Conservation (phyloP, 2,797 vertebrate species). For the Poeciliopsis gracilis region DNA sequence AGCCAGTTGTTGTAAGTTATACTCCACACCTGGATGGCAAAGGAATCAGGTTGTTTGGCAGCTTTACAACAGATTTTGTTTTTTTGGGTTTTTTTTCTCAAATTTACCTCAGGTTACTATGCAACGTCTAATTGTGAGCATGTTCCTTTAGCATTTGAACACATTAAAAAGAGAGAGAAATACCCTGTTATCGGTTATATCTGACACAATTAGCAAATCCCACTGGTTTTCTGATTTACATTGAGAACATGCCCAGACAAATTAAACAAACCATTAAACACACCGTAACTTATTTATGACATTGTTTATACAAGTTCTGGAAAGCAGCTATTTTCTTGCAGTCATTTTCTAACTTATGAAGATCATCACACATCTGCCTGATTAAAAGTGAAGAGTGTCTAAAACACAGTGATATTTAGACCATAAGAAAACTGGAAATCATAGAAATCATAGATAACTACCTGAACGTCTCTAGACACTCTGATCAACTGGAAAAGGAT, state of each 20-base stretch:
- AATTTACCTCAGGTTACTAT: background rate
- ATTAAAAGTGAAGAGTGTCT: background rate
- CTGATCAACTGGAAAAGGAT: background rate
- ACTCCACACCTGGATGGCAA: slow-evolving; percentile 75
- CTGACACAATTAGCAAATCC: background rate
- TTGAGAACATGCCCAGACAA: background rate
- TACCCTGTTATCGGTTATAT: background rate
- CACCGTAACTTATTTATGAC: background rate
- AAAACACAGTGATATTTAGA: background rate
- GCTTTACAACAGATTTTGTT: background rate
- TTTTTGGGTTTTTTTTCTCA: background rate
- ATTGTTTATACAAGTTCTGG: too few species aligned
- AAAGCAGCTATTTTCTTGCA: background rate
- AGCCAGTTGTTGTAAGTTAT: slow-evolving; percentile 83
- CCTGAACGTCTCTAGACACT: background rate
- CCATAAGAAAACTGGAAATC: background rate
- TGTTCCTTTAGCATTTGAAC: background rate
- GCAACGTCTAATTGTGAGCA: background rate
- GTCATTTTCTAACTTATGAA: background rate
- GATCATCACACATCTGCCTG: background rate
- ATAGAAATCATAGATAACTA: background rate
- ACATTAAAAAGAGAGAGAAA: background rate
- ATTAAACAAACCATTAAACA: background rate
- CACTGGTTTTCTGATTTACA: background rate
- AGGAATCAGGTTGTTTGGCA: background rate